A percentile compares a stretch with the other conserved stretches of the same genome.
Evolutionary conservation across 1,140 invertebrate species (phyloP).

Genomic region (Daktulosphaira vitifoliae): DNA sequence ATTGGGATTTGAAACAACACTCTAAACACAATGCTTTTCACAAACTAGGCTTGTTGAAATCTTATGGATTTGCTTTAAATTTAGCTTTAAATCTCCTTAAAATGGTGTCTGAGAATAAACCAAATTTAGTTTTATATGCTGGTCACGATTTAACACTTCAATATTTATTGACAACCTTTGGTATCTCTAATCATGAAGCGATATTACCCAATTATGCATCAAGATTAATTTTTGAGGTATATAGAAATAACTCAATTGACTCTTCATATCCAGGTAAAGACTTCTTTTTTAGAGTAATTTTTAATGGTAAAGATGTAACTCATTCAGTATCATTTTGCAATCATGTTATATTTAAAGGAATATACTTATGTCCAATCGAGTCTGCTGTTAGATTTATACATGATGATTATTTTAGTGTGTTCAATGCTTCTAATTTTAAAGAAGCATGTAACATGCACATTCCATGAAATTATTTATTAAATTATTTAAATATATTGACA

Average conservation of each 20-base stretch:
- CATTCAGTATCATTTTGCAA: constrained; percentile 69
- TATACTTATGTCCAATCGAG: constrained; percentile 64
- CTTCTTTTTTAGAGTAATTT: constrained; percentile 71
- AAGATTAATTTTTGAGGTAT: constrained; percentile 68
- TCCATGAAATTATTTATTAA: background rate
- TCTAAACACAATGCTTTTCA: constrained; percentile 56
- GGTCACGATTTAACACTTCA: constrained; percentile 85
- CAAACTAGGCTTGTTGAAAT: constrained; percentile 57
- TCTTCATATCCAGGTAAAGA: constrained; percentile 43
- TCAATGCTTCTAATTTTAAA: constrained; percentile 77
- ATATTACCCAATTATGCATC: constrained; percentile 68
- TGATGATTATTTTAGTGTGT: constrained; percentile 69
- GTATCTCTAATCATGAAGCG: constrained; percentile 52
- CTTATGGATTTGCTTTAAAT: constrained; percentile 67
- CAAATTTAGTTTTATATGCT: constrained; percentile 76
- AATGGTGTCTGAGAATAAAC: constrained; percentile 65
- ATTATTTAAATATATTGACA: background rate
- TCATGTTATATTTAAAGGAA: constrained; percentile 37
- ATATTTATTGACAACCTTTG: constrained; percentile 68
- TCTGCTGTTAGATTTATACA: constrained; percentile 74
- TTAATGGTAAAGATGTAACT: constrained; percentile 81
- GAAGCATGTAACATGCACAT: constrained; percentile 57
- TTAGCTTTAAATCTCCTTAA: constrained; percentile 68
- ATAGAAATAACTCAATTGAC: constrained; percentile 35
- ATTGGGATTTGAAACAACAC: constrained; percentile 61